Base-by-base conservation (phyloP, 2,888 invertebrate species). In the Trachelus stipa region DNA sequence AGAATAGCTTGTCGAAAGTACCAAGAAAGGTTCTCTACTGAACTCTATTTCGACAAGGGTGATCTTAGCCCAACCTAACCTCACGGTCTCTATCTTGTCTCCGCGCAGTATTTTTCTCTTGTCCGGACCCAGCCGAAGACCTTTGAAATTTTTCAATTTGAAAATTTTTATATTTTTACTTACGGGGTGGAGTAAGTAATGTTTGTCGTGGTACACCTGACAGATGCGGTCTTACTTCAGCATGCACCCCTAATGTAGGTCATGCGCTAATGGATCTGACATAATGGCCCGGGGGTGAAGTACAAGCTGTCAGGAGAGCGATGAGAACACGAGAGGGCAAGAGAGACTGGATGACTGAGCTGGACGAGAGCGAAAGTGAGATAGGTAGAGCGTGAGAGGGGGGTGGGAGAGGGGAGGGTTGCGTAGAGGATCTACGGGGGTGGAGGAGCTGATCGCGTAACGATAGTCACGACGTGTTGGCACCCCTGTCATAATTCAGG, bases 401-500 rank as follows among this genome's bases (percentile, higher is more conserved):
- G 34, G 11, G 34, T n/a, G 12, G 23, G 34, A 11, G 74, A 56
- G 34, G 68, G 73, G 73, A 68, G 68, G 56, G 33, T 34, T 73
- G 35, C 69, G 40, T 56, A 56, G 23, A 56, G 23, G 23, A 9
- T 23, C 23, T 9, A 23, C 23, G 23, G 56, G 56, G 56, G 56
- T 56, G 56, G 23, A 56, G 56, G 23, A 23, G 23, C 77, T 75
- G 81, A 81, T 81, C 81, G 77, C 75, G 80, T 75, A 77, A 78
- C 76, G 80, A 81, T 77, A 81, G 80, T 80, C 81, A 80, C 76
- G 77, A 81, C 76, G 77, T 68, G 77, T 79, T 79, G 77, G 76
- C 80, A 76, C 79, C 73, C 77, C 74, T 76, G 75, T 79, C 80
- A 77, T 80, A 81, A 80, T 79, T 80, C 79, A 77, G 73, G 40